Conservation (phyloP, 2,113 vertebrate genomes). For the Trematocara macrostoma region DNA sequence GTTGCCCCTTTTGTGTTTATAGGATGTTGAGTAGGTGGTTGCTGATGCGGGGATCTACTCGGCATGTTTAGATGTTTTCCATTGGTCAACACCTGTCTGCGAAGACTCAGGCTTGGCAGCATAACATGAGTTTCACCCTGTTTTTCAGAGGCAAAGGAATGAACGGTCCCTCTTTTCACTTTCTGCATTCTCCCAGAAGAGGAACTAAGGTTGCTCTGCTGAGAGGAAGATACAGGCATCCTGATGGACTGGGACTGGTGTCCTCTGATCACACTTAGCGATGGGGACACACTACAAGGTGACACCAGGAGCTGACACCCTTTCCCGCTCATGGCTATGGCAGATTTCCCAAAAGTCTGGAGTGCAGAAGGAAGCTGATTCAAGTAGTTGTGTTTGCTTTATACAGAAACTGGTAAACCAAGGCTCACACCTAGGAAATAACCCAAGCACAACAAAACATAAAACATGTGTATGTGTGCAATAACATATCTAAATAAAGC, state of each 20-base stretch:
- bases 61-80: slow-evolving; percentile 46
- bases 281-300: slow-evolving; percentile 53
- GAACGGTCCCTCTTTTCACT: background rate
- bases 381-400: background rate
- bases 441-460: background rate
- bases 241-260: slow-evolving; percentile 63
- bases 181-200: background rate
- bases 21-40: background rate
- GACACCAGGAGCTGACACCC: slow-evolving; percentile 72
- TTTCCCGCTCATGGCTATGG: slow-evolving; percentile 68
- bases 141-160: slow-evolving; percentile 6
- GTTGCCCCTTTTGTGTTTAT: background rate
- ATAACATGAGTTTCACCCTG: slow-evolving; percentile 17
- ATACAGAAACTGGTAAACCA: background rate
- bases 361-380: background rate
- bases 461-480: background rate
- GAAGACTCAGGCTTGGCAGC: slow-evolving; percentile 64
- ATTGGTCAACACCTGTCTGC: slow-evolving; percentile 63
- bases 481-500: background rate
- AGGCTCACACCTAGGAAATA: background rate
- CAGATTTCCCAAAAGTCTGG: background rate
- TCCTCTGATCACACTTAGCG: slow-evolving; percentile 57
- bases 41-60: slow-evolving; percentile 5
- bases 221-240: slow-evolving; percentile 46
- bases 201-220: background rate